These are phyloP conservation scores for Etia nguti DNA, from an alignment of 2,113 vertebrate species.

Conservation along the genomic window DNA sequence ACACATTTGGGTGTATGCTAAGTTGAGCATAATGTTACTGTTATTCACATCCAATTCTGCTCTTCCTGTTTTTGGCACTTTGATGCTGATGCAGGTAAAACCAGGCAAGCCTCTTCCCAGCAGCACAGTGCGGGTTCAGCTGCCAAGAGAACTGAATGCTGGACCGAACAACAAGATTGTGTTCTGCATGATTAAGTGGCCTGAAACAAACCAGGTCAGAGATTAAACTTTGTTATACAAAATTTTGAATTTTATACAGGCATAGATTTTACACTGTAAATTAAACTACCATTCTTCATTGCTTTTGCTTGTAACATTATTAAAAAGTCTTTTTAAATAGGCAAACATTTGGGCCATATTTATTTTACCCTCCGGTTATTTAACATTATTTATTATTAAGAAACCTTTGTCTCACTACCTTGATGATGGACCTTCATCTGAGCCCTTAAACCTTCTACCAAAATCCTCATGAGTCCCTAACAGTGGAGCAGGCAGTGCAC, in stretches of 20 bases:
- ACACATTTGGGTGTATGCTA: too few relatives aligned
- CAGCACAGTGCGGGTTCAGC: not conserved
- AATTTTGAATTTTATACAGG: too few relatives aligned
- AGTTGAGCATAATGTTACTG: too few relatives aligned
- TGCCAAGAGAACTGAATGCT: not conserved
- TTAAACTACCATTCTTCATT: too few relatives aligned
- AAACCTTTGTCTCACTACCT: too few relatives aligned
- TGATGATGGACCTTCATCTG: not conserved
- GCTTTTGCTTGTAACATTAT: too few relatives aligned
- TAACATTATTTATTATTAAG: too few relatives aligned
- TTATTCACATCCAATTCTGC: too few relatives aligned
- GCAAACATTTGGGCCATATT: too few relatives aligned
- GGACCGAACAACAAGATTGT: not conserved
- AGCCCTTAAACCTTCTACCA: not conserved
- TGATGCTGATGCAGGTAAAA: not conserved
- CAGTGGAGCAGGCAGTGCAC: not conserved
- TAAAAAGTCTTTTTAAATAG: too few relatives aligned
- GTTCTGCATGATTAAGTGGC: not conserved
- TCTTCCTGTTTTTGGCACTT: not conserved
- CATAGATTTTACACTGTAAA: too few relatives aligned
- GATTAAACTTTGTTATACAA: not conserved
- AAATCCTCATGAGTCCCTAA: too few relatives aligned
- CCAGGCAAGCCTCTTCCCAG: rapidly evolving
- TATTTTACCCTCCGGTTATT: not conserved
- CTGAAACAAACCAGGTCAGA: not conserved